phyloP scores from a whole-genome alignment of 2,113 vertebrate species.

The Crotalus tigris region DNA sequence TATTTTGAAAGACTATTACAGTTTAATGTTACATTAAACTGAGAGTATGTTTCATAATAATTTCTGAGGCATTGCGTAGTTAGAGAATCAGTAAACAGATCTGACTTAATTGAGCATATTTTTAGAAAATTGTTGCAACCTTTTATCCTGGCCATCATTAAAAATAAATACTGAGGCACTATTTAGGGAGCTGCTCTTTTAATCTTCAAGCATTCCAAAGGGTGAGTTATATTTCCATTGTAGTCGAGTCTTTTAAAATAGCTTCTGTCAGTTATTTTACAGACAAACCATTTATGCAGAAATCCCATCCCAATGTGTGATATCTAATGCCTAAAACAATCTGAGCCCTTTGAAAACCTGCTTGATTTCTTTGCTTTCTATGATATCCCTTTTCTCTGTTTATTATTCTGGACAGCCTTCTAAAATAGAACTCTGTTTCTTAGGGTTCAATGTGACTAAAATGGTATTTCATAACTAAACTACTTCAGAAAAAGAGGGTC shows the following conservation, averaged over 20 bases:
- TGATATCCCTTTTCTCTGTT: background rate
- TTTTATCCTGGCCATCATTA: background rate
- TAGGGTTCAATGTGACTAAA: conserved; percentile 31
- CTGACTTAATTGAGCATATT: background rate
- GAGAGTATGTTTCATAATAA: background rate
- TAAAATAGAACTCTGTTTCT: background rate
- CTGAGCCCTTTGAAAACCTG: conserved; percentile 2
- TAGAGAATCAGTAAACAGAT: background rate
- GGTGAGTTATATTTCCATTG: background rate
- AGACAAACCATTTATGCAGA: conserved; percentile 9
- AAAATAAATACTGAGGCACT: background rate
- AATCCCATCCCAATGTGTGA: background rate
- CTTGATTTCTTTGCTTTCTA: conserved; percentile 22
- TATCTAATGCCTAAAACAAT: conserved; percentile 14
- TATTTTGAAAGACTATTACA: background rate
- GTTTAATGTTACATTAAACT: background rate
- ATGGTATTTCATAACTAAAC: conserved; percentile 46
- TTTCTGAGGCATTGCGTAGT: background rate
- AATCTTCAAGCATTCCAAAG: background rate
- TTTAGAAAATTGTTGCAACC: background rate
- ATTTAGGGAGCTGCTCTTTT: background rate
- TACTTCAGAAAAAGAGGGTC: conserved; percentile 26
- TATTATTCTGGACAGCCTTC: conserved; percentile 24
- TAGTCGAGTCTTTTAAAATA: background rate
- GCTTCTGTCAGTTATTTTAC: conserved; percentile 21